Evolutionary conservation across 2,113 vertebrate genomes (phyloP).

Genomic region (Rattus rattus): DNA sequence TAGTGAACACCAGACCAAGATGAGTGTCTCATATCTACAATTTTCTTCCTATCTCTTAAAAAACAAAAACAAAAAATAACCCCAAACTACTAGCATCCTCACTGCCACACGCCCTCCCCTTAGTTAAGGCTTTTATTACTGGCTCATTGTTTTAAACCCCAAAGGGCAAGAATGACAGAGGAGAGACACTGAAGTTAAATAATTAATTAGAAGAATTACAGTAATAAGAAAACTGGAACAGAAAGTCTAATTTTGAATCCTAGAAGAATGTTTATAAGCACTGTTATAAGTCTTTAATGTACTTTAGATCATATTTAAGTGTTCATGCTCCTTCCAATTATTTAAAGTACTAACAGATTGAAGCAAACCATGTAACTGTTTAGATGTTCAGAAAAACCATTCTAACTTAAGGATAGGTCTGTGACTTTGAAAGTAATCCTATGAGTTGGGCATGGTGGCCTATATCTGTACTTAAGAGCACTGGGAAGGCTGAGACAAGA

Average conservation of each 20-base stretch:
- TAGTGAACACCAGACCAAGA: background rate
- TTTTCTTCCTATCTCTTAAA: background rate
- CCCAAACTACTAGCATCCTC: background rate
- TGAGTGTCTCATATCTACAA: background rate
- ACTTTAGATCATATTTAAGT: slow-evolving; percentile 31
- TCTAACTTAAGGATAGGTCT: background rate
- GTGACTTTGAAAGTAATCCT: background rate
- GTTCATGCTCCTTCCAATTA: background rate
- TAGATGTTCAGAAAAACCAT: background rate
- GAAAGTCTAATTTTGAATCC: slow-evolving; percentile 33
- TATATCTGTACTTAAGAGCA: background rate
- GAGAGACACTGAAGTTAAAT: background rate
- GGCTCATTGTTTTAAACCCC: background rate
- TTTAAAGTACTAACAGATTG: background rate
- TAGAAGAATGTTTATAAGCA: background rate
- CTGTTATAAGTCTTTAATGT: slow-evolving; percentile 29
- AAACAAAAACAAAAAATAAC: background rate
- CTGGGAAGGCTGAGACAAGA: background rate
- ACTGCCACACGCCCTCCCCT: background rate
- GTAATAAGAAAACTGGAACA: slow-evolving; percentile 21
- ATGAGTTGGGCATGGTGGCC: too few species aligned
- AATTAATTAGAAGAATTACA: slow-evolving; percentile 43
- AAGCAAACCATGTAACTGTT: slow-evolving; percentile 30
- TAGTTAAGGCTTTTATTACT: slow-evolving; percentile 34
- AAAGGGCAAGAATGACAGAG: background rate